A percentile compares a stretch with the other conserved stretches of the same genome.
Evolutionary conservation across 1,140 invertebrate genomes (phyloP).

Genomic region (Drosophila guanche): DNA sequence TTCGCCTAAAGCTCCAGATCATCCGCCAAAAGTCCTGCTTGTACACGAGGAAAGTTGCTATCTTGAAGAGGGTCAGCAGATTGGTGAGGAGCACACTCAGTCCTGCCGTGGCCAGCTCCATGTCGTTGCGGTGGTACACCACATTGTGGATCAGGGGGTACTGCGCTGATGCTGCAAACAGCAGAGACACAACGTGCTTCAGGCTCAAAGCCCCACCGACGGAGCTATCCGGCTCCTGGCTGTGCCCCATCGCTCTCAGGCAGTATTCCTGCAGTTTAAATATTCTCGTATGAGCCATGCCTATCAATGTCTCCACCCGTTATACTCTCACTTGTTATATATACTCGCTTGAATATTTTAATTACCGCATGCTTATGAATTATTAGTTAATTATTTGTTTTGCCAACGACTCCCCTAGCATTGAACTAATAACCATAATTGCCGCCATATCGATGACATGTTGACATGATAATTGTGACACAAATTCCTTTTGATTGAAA

Average conservation of each 20-base stretch:
- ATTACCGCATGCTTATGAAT: constrained; percentile 35
- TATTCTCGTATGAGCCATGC: constrained; percentile 37
- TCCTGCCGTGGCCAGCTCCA: constrained; percentile 66
- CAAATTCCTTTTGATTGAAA: constrained; percentile 29
- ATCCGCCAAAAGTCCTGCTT: constrained; percentile 60
- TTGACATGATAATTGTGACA: constrained; percentile 58
- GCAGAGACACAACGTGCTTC: constrained; percentile 45
- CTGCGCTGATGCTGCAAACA: constrained; percentile 72
- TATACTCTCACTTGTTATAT: constrained; percentile 8
- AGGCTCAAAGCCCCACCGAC: constrained; percentile 9
- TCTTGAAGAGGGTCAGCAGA: constrained; percentile 68
- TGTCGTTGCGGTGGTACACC: constrained; percentile 60
- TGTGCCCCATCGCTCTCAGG: constrained; percentile 60
- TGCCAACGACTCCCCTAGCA: constrained; percentile 15
- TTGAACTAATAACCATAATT: constrained; percentile 59
- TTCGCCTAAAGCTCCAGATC: constrained; percentile 61
- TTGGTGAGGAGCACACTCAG: constrained; percentile 74
- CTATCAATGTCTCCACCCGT: background rate
- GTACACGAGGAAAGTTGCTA: constrained; percentile 65
- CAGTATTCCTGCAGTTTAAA: constrained; percentile 63
- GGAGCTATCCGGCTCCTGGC: constrained; percentile 3
- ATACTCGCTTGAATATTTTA: constrained; percentile 31
- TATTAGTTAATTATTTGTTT: constrained; percentile 59
- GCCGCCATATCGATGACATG: constrained; percentile 33
- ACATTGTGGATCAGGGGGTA: constrained; percentile 65